phyloP scores from a whole-genome alignment of 2,113 vertebrate genomes.

The Dipodomys ordii region DNA sequence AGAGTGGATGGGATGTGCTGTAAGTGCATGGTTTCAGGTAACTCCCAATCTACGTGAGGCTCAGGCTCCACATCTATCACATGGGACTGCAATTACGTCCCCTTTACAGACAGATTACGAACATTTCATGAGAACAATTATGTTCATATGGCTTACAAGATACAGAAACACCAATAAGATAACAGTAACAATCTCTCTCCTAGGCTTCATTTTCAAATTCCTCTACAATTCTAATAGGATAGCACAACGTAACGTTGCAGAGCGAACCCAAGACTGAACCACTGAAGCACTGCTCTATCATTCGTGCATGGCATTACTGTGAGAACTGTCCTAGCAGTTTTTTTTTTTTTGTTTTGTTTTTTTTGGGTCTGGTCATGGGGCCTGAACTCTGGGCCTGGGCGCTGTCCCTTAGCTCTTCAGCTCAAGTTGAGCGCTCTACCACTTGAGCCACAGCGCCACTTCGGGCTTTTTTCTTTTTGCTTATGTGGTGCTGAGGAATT shows the following conservation, averaged over 20 bases:
- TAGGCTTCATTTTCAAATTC: constrained; percentile 30
- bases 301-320: constrained; percentile 9
- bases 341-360: no score
- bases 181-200: neutral
- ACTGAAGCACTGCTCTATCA: constrained; percentile 37
- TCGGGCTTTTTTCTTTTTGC: no score
- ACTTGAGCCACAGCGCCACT: no score
- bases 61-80: neutral
- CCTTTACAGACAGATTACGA: neutral
- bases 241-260: neutral
- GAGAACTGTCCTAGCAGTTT: neutral
- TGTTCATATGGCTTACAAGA: constrained; percentile 23
- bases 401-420: no score
- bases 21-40: constrained; percentile 3
- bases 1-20: neutral
- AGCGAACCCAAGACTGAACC: constrained; percentile 36
- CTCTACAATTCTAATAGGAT: neutral
- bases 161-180: neutral
- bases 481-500: no score
- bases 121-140: constrained; percentile 27
- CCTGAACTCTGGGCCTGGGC: no score
- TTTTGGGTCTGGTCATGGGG: no score
- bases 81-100: neutral
- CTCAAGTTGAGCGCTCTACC: no score
- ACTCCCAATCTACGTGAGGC: neutral